phyloP scores from a whole-genome alignment of 2,888 invertebrate species.

The Osedax frankpressi region DNA sequence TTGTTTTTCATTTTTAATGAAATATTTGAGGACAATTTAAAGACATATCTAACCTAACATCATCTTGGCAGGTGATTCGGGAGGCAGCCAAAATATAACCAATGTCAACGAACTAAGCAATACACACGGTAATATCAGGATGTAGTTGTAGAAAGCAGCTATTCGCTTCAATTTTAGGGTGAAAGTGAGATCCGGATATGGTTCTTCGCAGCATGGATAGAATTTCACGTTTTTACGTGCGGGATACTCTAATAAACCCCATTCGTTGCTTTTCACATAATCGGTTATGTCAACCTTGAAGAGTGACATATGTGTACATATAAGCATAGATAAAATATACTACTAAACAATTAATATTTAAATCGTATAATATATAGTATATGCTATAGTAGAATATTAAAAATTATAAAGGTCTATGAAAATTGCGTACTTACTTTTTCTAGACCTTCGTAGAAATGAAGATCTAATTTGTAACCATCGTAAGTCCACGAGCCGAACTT shows the following conservation, averaged over 20 bases:
- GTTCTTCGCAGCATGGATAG: constrained; percentile 40
- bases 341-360: too few relatives aligned
- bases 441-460: constrained; percentile 28
- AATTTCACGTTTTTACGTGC: constrained; percentile 35
- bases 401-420: too few relatives aligned
- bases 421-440: constrained; percentile 12
- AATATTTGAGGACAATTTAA: too few relatives aligned
- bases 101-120: constrained; percentile 45
- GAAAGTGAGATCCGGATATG: constrained; percentile 42
- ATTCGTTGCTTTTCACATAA: constrained; percentile 44
- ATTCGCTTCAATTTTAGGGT: constrained; percentile 32
- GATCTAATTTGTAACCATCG: constrained; percentile 37
- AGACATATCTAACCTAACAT: constrained; percentile 39
- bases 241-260: constrained; percentile 38
- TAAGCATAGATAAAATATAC: too few relatives aligned
- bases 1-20: too few relatives aligned
- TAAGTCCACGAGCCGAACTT: constrained; percentile 47
- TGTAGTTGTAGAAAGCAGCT: constrained; percentile 42
- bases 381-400: too few relatives aligned
- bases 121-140: constrained; percentile 46
- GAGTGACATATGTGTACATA: background rate
- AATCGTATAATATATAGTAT: too few relatives aligned
- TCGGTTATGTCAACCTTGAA: constrained; percentile 31
- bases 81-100: constrained; percentile 47
- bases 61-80: constrained; percentile 47